A percentile compares a stretch with the other conserved stretches of the same genome.
These are phyloP conservation scores for Cyclina sinensis DNA, from an alignment of 1,140 invertebrate species.

Conservation along the genomic window DNA sequence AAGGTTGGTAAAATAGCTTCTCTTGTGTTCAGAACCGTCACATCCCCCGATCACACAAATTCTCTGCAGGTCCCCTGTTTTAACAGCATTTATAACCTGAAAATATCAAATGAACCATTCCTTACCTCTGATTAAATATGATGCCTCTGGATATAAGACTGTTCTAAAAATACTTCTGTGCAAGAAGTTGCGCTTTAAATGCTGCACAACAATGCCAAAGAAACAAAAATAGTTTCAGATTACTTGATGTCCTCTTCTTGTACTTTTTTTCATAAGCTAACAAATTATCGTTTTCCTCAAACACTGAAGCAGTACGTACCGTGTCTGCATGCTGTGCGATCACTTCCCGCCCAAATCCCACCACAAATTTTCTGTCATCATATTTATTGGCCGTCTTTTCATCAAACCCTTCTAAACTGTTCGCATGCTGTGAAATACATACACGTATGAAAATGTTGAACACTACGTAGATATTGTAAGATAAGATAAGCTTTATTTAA, in stretches of 20 bases:
- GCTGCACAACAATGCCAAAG: too few species aligned
- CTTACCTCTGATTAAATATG: too few species aligned
- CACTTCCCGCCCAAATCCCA: conserved; percentile 75
- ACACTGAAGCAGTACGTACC: conserved; percentile 48
- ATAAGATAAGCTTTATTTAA: too few species aligned
- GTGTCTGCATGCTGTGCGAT: conserved; percentile 73
- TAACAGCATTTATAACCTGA: conserved; percentile 73
- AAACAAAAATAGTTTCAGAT: too few species aligned
- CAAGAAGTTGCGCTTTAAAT: too few species aligned
- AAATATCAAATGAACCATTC: not conserved
- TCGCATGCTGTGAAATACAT: conserved; percentile 50
- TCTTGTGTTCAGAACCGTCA: conserved; percentile 77
- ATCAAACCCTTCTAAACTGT: conserved; percentile 59
- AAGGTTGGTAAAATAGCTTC: conserved; percentile 74
- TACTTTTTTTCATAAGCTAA: too few species aligned
- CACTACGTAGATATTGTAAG: too few species aligned
- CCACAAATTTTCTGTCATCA: conserved; percentile 42
- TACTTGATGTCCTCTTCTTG: too few species aligned
- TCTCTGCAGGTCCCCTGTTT: conserved; percentile 69
- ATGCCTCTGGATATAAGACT: too few species aligned
- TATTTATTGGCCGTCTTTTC: conserved; percentile 22
- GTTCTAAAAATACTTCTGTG: too few species aligned
- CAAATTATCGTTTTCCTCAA: too few species aligned
- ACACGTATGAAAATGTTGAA: too few species aligned
- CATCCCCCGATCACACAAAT: conserved; percentile 77